Conservation (phyloP, 2,113 vertebrate species). For the Tetrax tetrax region DNA sequence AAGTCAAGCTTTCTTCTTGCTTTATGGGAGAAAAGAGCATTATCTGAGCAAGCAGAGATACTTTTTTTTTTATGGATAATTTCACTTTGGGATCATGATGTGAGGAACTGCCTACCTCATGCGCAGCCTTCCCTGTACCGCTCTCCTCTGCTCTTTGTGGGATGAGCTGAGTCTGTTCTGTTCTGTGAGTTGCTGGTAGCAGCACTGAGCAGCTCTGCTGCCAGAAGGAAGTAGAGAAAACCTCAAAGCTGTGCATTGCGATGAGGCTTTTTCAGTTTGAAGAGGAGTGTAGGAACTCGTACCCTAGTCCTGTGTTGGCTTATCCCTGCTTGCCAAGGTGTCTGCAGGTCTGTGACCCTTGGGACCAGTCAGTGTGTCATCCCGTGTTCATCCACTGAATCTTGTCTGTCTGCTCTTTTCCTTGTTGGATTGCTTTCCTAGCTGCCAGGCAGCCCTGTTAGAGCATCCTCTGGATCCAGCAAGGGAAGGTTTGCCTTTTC, state of each 20-base stretch:
- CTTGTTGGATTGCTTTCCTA: background rate
- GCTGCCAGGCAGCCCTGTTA: background rate
- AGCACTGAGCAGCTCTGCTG: background rate
- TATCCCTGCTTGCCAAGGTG: background rate
- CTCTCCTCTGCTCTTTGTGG: background rate
- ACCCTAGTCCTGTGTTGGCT: background rate
- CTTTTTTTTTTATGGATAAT: background rate
- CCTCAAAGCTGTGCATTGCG: background rate
- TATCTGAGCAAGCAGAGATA: background rate
- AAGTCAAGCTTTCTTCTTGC: background rate
- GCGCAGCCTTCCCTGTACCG: background rate
- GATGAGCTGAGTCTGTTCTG: background rate
- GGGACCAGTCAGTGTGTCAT: background rate
- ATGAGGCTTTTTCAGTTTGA: background rate
- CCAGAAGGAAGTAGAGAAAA: background rate
- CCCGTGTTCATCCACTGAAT: background rate
- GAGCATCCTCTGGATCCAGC: background rate
- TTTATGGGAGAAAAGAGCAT: background rate
- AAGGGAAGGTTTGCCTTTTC: background rate
- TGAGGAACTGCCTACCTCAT: background rate
- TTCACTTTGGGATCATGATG: background rate
- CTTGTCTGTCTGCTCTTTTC: background rate
- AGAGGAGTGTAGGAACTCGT: background rate
- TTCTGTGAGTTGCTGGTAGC: background rate
- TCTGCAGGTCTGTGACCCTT: background rate